Evolutionary conservation across 2,113 vertebrate genomes (phyloP).

Genomic region (Hippoglossus stenolepis): DNA sequence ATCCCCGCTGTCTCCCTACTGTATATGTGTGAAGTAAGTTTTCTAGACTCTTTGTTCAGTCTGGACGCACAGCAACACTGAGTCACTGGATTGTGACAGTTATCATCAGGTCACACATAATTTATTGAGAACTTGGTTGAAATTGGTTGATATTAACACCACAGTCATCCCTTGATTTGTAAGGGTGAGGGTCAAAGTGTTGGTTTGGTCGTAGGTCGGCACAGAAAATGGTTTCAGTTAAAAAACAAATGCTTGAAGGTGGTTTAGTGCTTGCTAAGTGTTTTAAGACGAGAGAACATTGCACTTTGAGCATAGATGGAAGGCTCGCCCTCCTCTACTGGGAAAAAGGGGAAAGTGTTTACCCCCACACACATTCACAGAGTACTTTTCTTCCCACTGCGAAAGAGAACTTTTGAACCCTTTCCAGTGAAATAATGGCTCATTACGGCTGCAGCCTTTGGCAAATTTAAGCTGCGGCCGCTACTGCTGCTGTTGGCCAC

Average conservation of each 20-base stretch:
- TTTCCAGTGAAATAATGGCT: constrained; percentile 41
- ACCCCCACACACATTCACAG: constrained; percentile 17
- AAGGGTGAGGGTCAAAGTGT: background rate
- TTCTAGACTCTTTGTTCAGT: too few species aligned
- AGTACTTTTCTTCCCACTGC: constrained; percentile 28
- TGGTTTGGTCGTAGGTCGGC: background rate
- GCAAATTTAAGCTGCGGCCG: constrained; percentile 25
- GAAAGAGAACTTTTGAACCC: constrained; percentile 46
- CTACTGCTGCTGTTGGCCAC: constrained; percentile 1
- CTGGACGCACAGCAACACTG: background rate
- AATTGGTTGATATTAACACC: background rate
- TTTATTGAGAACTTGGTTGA: too few species aligned
- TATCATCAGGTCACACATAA: background rate
- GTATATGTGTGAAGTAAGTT: too few species aligned
- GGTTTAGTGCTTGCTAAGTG: background rate
- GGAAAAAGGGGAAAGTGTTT: constrained; percentile 34
- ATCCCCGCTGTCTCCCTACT: too few species aligned
- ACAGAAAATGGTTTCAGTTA: background rate
- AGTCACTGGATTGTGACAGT: background rate
- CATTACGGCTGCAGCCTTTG: constrained; percentile 15
- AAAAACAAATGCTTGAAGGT: constrained; percentile 27
- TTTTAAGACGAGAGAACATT: constrained; percentile 16
- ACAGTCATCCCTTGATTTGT: background rate
- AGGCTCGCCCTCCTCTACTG: constrained; percentile 6
- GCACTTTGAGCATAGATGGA: background rate